Evolutionary conservation across 2,888 invertebrate genomes (phyloP).

Genomic region (Caenorhabditis afra): DNA sequence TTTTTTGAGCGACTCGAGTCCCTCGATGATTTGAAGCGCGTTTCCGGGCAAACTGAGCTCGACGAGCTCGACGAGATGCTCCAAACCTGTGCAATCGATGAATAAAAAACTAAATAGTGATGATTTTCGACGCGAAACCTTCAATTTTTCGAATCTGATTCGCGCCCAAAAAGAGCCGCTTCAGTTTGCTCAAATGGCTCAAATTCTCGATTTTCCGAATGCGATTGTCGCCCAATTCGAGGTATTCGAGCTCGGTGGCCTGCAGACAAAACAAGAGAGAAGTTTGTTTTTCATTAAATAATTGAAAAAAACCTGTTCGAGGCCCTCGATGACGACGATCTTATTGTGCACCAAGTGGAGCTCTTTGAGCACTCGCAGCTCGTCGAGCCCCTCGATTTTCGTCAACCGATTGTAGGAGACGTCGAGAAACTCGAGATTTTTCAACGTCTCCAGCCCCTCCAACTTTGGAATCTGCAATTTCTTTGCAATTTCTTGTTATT

Average conservation of each 20-base stretch:
- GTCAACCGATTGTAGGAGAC: conserved; percentile 91
- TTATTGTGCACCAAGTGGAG: conserved; percentile 83
- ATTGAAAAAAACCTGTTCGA: conserved; percentile 83
- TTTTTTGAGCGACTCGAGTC: conserved; percentile 86
- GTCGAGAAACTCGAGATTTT: conserved; percentile 93
- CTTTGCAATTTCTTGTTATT: too few species aligned
- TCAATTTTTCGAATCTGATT: conserved; percentile 92
- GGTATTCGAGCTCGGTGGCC: conserved; percentile 85
- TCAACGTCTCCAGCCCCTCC: conserved; percentile 90
- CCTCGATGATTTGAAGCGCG: conserved; percentile 82
- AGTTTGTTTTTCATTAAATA: too few species aligned
- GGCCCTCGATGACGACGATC: conserved; percentile 81
- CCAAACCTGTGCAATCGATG: too few species aligned
- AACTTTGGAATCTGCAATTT: conserved; percentile 83
- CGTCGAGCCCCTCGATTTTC: conserved; percentile 81
- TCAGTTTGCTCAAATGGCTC: conserved; percentile 41
- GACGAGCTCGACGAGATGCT: conserved; percentile 46
- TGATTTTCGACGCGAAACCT: background rate
- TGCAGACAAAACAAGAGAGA: conserved; percentile 35
- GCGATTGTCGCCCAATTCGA: conserved; percentile 95
- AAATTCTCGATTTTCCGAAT: conserved; percentile 83
- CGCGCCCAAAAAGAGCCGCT: conserved; percentile 89
- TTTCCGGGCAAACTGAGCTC: conserved; percentile 64
- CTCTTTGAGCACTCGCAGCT: conserved; percentile 80
- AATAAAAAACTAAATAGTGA: too few species aligned